These are phyloP conservation scores for Euschistus heros DNA, from an alignment of 1,140 invertebrate species.

Conservation along the genomic window DNA sequence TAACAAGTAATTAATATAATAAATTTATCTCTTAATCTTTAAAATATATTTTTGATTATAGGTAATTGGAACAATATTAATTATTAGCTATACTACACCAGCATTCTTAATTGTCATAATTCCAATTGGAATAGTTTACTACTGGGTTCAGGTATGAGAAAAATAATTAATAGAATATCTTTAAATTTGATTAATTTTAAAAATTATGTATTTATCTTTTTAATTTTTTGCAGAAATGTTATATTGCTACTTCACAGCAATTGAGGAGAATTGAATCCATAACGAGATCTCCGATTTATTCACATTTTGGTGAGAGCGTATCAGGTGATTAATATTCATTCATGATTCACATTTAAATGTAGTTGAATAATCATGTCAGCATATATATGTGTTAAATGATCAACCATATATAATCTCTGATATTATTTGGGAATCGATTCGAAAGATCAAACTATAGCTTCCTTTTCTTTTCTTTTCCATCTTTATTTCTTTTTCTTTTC, in stretches of 20 bases:
- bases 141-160: conserved; percentile 41
- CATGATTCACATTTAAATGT: no score
- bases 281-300: conserved; percentile 53
- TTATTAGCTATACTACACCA: conserved; percentile 44
- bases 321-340: conserved; percentile 33
- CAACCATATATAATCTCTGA: no score
- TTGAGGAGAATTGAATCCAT: conserved; percentile 53
- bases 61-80: conserved; percentile 39
- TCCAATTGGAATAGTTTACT: conserved; percentile 43
- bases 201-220: background rate
- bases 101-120: conserved; percentile 41
- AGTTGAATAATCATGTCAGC: no score
- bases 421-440: no score
- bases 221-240: conserved; percentile 41
- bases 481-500: no score
- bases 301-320: conserved; percentile 52
- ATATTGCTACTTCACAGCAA: conserved; percentile 50
- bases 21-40: no score
- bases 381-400: no score
- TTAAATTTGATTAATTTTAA: background rate
- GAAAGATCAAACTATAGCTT: no score
- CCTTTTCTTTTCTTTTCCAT: no score
- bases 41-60: conserved; percentile 27
- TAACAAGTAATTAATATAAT: no score
- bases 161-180: background rate